Conservation (phyloP, 2,113 vertebrate genomes). For the Labeo catla region DNA sequence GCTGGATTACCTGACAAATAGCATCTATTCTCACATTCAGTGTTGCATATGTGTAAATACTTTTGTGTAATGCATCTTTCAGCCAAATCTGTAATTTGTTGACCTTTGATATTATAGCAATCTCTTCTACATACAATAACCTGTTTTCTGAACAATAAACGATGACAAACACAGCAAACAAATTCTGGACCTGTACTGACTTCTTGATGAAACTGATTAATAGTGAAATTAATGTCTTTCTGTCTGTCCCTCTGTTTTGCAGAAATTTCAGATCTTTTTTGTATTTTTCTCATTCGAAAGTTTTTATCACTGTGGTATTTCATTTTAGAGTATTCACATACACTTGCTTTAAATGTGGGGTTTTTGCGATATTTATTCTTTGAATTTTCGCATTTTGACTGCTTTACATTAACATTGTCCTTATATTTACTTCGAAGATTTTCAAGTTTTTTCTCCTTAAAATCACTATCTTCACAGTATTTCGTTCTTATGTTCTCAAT, state of each 20-base stretch:
- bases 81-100: constrained; percentile 15
- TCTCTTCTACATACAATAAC: constrained; percentile 27
- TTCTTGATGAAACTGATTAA: neutral
- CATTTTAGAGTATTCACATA: neutral
- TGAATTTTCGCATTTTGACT: neutral
- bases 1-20: neutral
- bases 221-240: neutral
- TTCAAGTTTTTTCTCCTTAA: too few species aligned
- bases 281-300: neutral
- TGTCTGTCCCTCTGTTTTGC: neutral
- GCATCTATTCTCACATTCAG: neutral
- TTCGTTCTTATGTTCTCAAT: too few species aligned
- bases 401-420: neutral
- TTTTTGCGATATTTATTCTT: neutral
- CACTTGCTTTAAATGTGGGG: neutral
- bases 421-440: neutral
- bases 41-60: constrained; percentile 34
- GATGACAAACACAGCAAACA: constrained; percentile 41
- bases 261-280: neutral
- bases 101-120: neutral
- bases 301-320: too few species aligned
- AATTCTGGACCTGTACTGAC: constrained; percentile 24
- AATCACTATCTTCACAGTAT: too few species aligned
- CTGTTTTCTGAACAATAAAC: constrained; percentile 37
- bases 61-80: constrained; percentile 21